Evolutionary conservation across 2,113 vertebrate species (phyloP), one percentile per base, ranked within the genome.

Genomic region (Harpagus bidentatus): DNA sequence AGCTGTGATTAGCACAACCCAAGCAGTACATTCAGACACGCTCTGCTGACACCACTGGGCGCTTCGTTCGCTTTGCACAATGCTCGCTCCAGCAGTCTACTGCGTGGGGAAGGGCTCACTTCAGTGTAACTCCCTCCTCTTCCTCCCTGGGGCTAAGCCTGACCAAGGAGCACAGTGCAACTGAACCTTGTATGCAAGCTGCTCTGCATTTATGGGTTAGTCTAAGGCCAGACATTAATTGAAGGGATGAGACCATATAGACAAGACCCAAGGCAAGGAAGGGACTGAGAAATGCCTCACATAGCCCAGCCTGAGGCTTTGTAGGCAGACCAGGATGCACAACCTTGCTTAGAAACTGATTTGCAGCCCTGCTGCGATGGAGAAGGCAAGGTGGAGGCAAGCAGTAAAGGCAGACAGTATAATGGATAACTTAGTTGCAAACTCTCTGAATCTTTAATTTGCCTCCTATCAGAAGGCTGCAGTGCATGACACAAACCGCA

Each of bases 41-140:
- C 36, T 2, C 28, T 38, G 55, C 61, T 4, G 0, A 10, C 29
- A 40, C 14, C n/a, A 7, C 28, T 0, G 34, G 42, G 36, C 1
- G 1, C 77, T 43, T 16, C 7, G 5, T 18, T 11, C 3, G 5
- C 66, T 9, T 2, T 9, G 67, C 21, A 29, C 13, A 9, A 6
- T 0, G 13, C 15, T 59, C 36, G 43, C 55, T 38, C 58, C 1
- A 2, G 67, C 43, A 10, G 21, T 3, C 13, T 28, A 2, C 38
- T 13, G 38, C 1, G 1, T 9, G 7, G 28, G 45, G 28, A 78
- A 82, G 26, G 26, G 52, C 50, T 78, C 25, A 2, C 48, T 12
- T 16, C 7, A 5, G 23, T 2, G 4, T 14, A 20, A 10, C 32
- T 22, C 78, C 29, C 36, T 83, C 66, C 67, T 52, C 48, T 20